Evolutionary conservation across 2,797 vertebrate species (phyloP).

Genomic region (Rhinichthys osculus): DNA sequence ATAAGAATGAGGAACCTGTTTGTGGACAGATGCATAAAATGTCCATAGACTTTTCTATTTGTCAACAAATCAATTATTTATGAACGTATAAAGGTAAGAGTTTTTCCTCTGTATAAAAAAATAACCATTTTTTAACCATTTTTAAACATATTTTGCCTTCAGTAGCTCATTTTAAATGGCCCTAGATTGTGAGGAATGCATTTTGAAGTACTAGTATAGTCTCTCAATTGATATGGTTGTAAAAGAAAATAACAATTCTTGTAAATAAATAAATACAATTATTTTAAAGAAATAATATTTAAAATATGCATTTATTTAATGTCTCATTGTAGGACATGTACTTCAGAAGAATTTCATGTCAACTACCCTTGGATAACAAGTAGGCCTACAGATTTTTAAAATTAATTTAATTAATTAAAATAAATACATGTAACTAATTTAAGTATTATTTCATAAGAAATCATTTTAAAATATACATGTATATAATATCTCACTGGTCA

Average conservation of each 20-base stretch:
- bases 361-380: background rate
- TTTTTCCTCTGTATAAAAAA: background rate
- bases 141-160: background rate
- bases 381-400: too few relatives aligned
- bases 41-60: background rate
- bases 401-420: background rate
- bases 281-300: background rate
- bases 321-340: background rate
- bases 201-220: background rate
- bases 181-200: too few relatives aligned
- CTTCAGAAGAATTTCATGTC: background rate
- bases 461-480: background rate
- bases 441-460: background rate
- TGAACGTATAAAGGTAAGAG: background rate
- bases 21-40: background rate
- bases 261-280: too few relatives aligned
- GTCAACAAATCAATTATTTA: background rate
- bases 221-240: background rate
- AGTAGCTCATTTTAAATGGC: background rate
- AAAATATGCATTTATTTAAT: background rate
- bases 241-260: background rate
- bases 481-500: background rate
- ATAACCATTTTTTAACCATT: background rate
- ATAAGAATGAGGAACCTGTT: background rate
- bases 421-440: background rate